phyloP scores from a whole-genome alignment of 2,888 invertebrate species.

The Tipula confusa region DNA sequence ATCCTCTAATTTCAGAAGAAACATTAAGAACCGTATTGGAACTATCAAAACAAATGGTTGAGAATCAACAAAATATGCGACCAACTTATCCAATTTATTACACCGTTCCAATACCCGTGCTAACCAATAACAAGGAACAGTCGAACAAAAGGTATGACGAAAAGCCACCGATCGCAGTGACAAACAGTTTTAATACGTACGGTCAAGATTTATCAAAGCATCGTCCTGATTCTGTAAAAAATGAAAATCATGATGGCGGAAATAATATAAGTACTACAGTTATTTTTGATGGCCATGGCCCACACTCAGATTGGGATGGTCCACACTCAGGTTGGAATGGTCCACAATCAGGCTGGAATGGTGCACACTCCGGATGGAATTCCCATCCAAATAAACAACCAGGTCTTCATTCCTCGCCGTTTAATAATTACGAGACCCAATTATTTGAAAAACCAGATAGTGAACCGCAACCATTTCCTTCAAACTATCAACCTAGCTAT shows the following conservation, averaged over 20 bases:
- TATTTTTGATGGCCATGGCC: background rate
- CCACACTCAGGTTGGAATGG: too few species aligned
- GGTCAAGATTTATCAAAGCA: background rate
- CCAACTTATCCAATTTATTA: constrained; percentile 45
- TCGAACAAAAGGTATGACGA: background rate
- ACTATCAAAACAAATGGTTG: constrained; percentile 48
- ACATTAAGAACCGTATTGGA: constrained; percentile 48
- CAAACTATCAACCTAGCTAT: background rate
- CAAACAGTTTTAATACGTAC: constrained; percentile 33
- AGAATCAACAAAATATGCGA: background rate
- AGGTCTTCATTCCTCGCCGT: background rate
- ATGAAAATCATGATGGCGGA: constrained; percentile 29
- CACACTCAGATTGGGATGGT: background rate
- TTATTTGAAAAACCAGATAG: background rate
- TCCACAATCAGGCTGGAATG: too few species aligned
- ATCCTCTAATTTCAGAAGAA: constrained; percentile 48
- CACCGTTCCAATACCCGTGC: constrained; percentile 36
- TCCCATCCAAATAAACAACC: background rate
- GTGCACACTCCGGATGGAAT: too few species aligned
- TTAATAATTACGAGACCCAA: background rate
- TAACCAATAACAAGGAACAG: constrained; percentile 30
- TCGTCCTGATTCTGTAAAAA: constrained; percentile 37
- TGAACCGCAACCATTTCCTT: background rate
- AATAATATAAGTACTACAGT: background rate
- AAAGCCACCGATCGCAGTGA: background rate